phyloP scores from a whole-genome alignment of 2,797 vertebrate species.

The Oryzias dopingdopingensis region DNA sequence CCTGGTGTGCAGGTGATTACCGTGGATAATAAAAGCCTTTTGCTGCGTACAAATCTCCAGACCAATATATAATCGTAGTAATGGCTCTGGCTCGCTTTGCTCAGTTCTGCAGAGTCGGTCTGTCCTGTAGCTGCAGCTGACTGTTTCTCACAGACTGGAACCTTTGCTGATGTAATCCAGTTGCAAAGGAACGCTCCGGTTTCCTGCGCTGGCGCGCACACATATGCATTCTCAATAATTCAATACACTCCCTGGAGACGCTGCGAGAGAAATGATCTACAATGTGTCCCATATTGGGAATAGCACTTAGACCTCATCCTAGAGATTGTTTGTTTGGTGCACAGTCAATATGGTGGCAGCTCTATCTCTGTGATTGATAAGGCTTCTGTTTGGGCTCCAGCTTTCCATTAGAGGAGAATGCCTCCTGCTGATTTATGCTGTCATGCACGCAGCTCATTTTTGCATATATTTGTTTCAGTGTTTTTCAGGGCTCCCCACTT shows the following conservation, averaged over 20 bases:
- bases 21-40: too few relatives aligned
- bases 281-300: slow-evolving; percentile 53
- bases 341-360: slow-evolving; percentile 68
- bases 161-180: slow-evolving; percentile 26
- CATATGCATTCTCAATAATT: slow-evolving; percentile 57
- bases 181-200: slow-evolving; percentile 4
- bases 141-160: slow-evolving; percentile 10
- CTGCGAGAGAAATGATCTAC: slow-evolving; percentile 53
- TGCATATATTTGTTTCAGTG: slow-evolving; percentile 50
- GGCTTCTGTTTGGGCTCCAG: slow-evolving; percentile 22
- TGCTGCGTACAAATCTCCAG: too few relatives aligned
- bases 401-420: slow-evolving; percentile 62
- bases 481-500: slow-evolving; percentile 38
- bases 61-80: too few relatives aligned
- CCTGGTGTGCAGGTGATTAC: too few relatives aligned
- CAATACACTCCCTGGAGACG: slow-evolving; percentile 45
- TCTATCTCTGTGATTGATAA: slow-evolving; percentile 72
- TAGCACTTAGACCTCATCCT: slow-evolving; percentile 66
- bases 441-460: slow-evolving; percentile 60
- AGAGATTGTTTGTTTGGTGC: slow-evolving; percentile 72
- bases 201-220: slow-evolving; percentile 23
- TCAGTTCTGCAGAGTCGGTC: too few relatives aligned
- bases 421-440: slow-evolving; percentile 62
- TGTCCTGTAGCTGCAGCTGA: too few relatives aligned
- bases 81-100: too few relatives aligned